These are phyloP conservation scores for Sebastes reedi DNA, from an alignment of 2,797 vertebrate species.

Conservation along the genomic window DNA sequence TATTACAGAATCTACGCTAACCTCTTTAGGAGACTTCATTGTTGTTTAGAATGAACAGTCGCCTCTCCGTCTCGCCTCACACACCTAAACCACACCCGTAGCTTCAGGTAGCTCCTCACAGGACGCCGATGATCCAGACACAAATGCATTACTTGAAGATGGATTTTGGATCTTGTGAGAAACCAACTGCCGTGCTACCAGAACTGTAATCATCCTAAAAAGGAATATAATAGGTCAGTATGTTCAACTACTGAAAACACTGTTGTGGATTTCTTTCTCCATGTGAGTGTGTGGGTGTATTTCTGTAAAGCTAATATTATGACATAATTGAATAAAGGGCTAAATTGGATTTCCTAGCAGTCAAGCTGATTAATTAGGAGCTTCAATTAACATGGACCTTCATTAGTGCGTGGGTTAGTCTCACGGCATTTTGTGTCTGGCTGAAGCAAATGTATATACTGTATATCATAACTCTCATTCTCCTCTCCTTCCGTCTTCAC, in stretches of 20 bases:
- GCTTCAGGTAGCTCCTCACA: too few species aligned
- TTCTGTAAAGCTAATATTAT: conserved; percentile 24
- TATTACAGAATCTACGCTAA: too few species aligned
- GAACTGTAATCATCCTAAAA: not conserved
- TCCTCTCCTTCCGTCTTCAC: not conserved
- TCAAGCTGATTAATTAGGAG: conserved; percentile 38
- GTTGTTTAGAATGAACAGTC: too few species aligned
- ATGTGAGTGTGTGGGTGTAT: not conserved
- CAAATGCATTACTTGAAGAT: too few species aligned
- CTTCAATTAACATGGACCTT: conserved; percentile 48
- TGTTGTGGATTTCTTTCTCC: not conserved
- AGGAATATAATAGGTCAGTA: not conserved
- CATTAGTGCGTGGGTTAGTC: conserved; percentile 29
- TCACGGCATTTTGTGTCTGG: conserved; percentile 13
- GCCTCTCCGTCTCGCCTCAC: too few species aligned
- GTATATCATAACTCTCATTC: not conserved
- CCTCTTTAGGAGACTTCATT: too few species aligned
- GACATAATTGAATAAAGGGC: conserved; percentile 22
- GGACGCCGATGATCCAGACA: too few species aligned
- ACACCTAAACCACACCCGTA: too few species aligned
- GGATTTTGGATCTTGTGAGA: too few species aligned
- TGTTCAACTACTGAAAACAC: not conserved
- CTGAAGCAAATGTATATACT: not conserved
- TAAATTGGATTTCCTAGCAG: conserved; percentile 44
- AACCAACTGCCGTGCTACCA: not conserved